A percentile compares a stretch with the other conserved stretches of the same genome.
These are phyloP conservation scores for Helicoverpa zea DNA, from an alignment of 1,140 invertebrate genomes.

Conservation along the genomic window DNA sequence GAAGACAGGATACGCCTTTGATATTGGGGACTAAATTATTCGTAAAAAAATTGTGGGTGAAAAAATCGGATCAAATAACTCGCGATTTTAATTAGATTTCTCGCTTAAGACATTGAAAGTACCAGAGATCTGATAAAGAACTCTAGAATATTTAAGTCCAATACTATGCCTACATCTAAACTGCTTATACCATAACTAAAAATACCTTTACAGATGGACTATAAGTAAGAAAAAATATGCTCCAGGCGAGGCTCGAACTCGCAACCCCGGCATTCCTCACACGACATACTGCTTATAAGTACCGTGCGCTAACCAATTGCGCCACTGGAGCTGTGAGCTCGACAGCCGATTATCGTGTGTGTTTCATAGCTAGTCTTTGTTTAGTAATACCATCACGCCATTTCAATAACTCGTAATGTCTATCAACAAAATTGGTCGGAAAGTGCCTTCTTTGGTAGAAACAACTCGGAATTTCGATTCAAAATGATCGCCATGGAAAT, in stretches of 20 bases:
- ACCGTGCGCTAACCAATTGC: slow-evolving; percentile 48
- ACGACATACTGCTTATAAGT: slow-evolving; percentile 45
- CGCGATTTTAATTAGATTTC: too few species aligned
- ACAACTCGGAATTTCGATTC: not conserved
- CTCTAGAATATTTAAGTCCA: too few species aligned
- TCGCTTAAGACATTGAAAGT: too few species aligned
- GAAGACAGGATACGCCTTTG: not conserved
- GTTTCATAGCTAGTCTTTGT: not conserved
- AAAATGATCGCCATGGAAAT: not conserved
- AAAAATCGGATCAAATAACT: too few species aligned
- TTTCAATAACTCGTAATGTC: not conserved
- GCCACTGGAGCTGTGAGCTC: slow-evolving; percentile 40
- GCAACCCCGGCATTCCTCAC: slow-evolving; percentile 50
- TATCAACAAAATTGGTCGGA: not conserved
- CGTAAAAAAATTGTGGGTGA: not conserved
- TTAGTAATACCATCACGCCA: not conserved
- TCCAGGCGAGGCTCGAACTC: slow-evolving; percentile 49
- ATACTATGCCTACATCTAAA: too few species aligned
- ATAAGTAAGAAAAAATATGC: slow-evolving; percentile 24
- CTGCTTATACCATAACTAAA: too few species aligned
- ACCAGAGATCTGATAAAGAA: too few species aligned
- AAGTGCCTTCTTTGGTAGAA: not conserved
- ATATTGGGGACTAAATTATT: not conserved
- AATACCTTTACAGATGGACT: too few species aligned
- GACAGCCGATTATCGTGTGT: not conserved